phyloP scores from a whole-genome alignment of 1,140 invertebrate species.

The Dendrolimus kikuchii region DNA sequence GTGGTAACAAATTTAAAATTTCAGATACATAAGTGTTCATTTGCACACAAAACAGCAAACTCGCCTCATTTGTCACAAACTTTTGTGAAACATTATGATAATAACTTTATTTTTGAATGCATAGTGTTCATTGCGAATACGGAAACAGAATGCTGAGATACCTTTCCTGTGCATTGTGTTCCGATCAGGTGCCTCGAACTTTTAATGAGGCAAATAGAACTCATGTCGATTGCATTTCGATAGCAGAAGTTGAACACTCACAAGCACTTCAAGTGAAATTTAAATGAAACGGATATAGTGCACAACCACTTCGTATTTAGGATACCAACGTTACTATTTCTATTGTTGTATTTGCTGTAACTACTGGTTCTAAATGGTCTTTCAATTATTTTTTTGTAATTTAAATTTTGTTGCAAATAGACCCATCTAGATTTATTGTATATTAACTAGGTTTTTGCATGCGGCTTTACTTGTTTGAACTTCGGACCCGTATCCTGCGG shows the following conservation, averaged over 20 bases:
- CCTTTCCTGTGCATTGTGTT: constrained; percentile 8
- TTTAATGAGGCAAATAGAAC: constrained; percentile 45
- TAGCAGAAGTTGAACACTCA: constrained; percentile 12
- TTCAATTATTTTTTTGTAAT: too few relatives aligned
- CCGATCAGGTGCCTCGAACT: constrained; percentile 26
- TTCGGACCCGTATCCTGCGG: too few relatives aligned
- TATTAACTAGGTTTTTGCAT: too few relatives aligned
- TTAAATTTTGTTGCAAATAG: too few relatives aligned
- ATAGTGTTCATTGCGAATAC: background rate
- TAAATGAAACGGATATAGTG: constrained; percentile 10
- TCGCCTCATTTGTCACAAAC: constrained; percentile 46
- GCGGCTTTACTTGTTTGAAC: too few relatives aligned
- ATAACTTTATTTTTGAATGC: constrained; percentile 37
- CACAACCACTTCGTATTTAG: too few relatives aligned
- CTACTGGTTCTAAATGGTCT: too few relatives aligned
- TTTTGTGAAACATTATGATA: constrained; percentile 45
- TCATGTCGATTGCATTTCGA: constrained; percentile 24
- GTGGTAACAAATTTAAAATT: constrained; percentile 5
- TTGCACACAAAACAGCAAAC: constrained; percentile 47
- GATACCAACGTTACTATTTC: too few relatives aligned
- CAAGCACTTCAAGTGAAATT: constrained; percentile 4
- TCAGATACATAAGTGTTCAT: constrained; percentile 21
- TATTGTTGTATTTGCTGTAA: too few relatives aligned
- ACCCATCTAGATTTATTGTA: too few relatives aligned
- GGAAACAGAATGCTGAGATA: too few relatives aligned